phyloP scores from a whole-genome alignment of 2,888 invertebrate species.

The Hanleya hanleyi region DNA sequence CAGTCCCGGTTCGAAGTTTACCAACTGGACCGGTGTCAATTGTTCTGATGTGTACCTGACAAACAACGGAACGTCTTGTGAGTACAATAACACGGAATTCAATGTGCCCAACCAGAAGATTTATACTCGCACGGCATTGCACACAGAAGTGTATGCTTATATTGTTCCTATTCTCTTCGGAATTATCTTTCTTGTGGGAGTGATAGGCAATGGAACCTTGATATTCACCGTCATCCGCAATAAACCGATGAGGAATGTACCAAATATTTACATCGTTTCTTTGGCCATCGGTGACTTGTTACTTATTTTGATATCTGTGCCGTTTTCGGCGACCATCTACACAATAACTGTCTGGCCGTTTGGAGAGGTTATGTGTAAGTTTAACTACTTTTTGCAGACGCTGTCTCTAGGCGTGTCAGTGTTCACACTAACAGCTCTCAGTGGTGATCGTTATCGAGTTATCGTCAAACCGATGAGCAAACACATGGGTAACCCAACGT shows the following conservation, averaged over 20 bases:
- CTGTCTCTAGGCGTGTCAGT: constrained; percentile 94
- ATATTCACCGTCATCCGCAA: constrained; percentile 86
- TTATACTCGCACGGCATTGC: background rate
- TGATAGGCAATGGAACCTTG: constrained; percentile 87
- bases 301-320: constrained; percentile 87
- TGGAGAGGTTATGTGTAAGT: constrained; percentile 83
- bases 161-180: constrained; percentile 87
- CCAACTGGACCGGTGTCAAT: no score
- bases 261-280: constrained; percentile 88
- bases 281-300: constrained; percentile 88
- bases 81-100: no score
- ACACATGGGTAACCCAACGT: constrained; percentile 80
- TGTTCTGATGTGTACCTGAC: no score
- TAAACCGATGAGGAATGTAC: constrained; percentile 87
- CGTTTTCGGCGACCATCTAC: constrained; percentile 88
- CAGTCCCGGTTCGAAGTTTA: no score
- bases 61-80: no score
- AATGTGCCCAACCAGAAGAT: no score
- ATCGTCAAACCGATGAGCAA: constrained; percentile 91
- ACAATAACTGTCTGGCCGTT: constrained; percentile 92
- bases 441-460: constrained; percentile 92
- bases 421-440: constrained; percentile 91
- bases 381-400: constrained; percentile 90
- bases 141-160: constrained; percentile 77
- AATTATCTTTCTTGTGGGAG: constrained; percentile 86